Percentiles rank a stretch among this genome's conserved stretches.
Conservation (phyloP, 30 jellyfish, hydroid and myxozoan genomes). For the Aurelia aurita region DNA sequence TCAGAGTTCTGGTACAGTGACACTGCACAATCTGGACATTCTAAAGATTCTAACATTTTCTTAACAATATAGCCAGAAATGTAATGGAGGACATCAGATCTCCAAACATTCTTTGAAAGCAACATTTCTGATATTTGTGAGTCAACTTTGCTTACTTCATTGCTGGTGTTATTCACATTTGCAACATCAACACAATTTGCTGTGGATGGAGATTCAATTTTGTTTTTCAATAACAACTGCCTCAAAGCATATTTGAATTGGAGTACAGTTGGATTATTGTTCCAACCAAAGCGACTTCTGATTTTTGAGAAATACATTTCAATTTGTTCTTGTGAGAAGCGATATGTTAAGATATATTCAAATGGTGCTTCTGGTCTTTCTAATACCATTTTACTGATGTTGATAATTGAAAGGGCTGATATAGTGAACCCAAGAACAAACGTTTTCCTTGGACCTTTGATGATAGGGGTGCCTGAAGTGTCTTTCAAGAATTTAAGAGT, state of each 20-base stretch:
- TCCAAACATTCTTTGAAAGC: constrained; percentile 22
- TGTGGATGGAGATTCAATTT: constrained; percentile 17
- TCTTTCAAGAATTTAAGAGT: neutral
- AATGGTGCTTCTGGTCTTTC: neutral
- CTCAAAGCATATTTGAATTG: constrained; percentile 45
- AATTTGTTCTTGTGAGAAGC: neutral
- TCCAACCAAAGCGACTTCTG: constrained; percentile 52
- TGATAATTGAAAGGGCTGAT: constrained; percentile 13
- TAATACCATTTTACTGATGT: neutral
- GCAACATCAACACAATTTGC: constrained; percentile 4
- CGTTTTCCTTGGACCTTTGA: constrained; percentile 17
- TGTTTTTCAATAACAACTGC: constrained; percentile 10
- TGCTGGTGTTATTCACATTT: neutral
- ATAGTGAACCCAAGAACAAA: constrained; percentile 7
- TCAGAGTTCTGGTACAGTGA: too few relatives aligned
- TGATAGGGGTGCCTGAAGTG: neutral
- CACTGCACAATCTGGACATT: constrained; percentile 32
- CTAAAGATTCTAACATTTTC: constrained; percentile 6
- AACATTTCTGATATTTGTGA: neutral
- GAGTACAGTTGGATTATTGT: constrained; percentile 34
- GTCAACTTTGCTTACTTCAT: neutral
- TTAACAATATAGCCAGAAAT: constrained; percentile 25
- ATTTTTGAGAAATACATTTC: constrained; percentile 32
- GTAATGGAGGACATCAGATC: constrained; percentile 20
- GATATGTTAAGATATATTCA: too few relatives aligned